A percentile compares a stretch with the other conserved stretches of the same genome.
phyloP scores from a whole-genome alignment of 2,113 vertebrate genomes.

The Catharus fuscescens region DNA sequence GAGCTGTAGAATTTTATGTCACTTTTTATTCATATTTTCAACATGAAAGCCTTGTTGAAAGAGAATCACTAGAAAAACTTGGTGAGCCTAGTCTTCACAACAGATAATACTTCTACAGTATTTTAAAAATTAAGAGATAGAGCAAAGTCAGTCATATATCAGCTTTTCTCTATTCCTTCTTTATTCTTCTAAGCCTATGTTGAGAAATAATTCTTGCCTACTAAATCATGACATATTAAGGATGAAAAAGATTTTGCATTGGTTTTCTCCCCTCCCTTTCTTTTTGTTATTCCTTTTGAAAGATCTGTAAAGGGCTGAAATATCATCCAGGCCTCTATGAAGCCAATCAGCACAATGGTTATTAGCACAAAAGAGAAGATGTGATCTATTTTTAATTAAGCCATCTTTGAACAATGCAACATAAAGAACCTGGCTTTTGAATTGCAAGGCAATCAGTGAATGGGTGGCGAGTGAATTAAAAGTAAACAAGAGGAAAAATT shows the following conservation, averaged over 20 bases:
- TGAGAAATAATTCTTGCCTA: constrained; percentile 17
- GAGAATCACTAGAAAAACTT: neutral
- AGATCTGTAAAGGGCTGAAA: constrained; percentile 31
- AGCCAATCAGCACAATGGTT: constrained; percentile 38
- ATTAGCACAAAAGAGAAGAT: constrained; percentile 26
- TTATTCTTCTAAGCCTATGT: neutral
- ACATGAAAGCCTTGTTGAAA: constrained; percentile 26
- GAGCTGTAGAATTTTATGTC: constrained; percentile 65
- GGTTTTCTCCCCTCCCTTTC: neutral
- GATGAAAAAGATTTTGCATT: constrained; percentile 14
- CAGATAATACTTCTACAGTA: constrained; percentile 7
- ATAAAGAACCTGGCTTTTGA: constrained; percentile 38
- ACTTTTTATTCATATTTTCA: constrained; percentile 70
- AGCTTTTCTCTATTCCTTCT: neutral
- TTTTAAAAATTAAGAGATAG: constrained; percentile 7
- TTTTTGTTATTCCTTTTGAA: constrained; percentile 43
- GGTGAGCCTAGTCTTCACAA: neutral
- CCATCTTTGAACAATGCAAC: constrained; percentile 40
- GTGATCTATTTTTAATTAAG: constrained; percentile 64
- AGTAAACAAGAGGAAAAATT: constrained; percentile 44
- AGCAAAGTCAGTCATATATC: neutral
- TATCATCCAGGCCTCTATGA: constrained; percentile 13
- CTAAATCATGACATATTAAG: constrained; percentile 22
- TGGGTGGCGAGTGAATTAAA: constrained; percentile 33
- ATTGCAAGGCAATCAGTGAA: constrained; percentile 38